Base-by-base conservation (phyloP, 2,888 invertebrate species). In the Drosophila acutilabella region DNA sequence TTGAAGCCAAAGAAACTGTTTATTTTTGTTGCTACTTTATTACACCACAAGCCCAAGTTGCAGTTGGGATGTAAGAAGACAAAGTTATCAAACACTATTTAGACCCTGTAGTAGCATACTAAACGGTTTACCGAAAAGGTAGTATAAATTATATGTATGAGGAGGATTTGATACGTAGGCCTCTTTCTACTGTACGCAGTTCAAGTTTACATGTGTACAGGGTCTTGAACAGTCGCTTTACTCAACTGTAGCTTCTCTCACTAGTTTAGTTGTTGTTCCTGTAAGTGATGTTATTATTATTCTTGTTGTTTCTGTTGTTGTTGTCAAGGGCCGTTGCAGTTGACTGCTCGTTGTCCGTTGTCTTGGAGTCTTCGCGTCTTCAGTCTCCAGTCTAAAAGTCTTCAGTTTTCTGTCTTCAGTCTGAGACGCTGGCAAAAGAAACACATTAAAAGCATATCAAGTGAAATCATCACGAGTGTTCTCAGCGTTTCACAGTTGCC, bases 371-470 rank as follows among this genome's bases (percentile, higher is more conserved):
- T n/a, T n/a, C n/a, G n/a, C n/a, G n/a, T n/a, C n/a, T n/a, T n/a
- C n/a, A n/a, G n/a, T n/a, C n/a, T n/a, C n/a, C n/a, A 36, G 33
- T 14, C 30, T 30, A 8, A 8, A 8, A 30, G 30, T 30, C 30
- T 30, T 30, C 8, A 30, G 51, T 48, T 44, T 60, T 20, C 23
- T 3, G 45, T 30, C 47, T 23, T 26, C 41, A 13, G 53, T 53
- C 45, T 57, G 56, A 62, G 57, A 72, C 66, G 58, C 36, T 78
- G 78, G 78, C 78, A 74, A 85, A 86, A 86, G 81, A 85, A 87
- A 84, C 80, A 85, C 85, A 85, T 87, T 84, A 87, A 84, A 84
- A 80, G 79, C 80, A 84, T 80, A 84, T 84, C 84, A 84, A 82
- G 74, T 84, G 74, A 79, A 84, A 81, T 87, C 87, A 84, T 80